A percentile compares a stretch with the other conserved stretches of the same genome.
Conservation (phyloP, 1,140 invertebrate species). For the Formica selysi region DNA sequence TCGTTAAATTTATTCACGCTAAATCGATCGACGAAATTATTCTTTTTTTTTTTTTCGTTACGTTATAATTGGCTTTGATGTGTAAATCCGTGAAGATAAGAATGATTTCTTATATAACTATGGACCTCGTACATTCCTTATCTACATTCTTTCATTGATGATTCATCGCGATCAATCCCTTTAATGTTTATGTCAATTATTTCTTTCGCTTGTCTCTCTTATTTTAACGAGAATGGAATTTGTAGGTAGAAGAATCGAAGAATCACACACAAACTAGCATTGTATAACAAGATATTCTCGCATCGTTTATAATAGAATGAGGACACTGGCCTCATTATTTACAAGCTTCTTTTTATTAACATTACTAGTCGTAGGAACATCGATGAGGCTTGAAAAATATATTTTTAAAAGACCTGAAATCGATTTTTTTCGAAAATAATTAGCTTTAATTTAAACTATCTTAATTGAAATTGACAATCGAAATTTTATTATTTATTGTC, state of each 20-base stretch:
- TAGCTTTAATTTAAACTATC: not conserved
- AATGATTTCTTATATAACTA: not conserved
- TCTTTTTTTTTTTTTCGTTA: not conserved
- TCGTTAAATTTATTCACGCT: not conserved
- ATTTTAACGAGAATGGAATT: no score
- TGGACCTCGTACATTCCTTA: not conserved
- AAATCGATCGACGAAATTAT: not conserved
- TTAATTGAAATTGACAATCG: not conserved
- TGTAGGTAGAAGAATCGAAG: no score
- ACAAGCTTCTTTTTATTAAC: conserved; percentile 10
- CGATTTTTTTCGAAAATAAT: not conserved
- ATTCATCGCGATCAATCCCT: not conserved
- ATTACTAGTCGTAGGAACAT: not conserved
- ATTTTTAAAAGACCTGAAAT: not conserved
- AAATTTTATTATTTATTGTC: not conserved
- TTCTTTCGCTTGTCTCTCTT: not conserved
- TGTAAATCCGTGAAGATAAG: not conserved
- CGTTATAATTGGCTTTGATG: not conserved
- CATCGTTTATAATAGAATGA: conserved; percentile 15
- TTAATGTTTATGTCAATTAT: not conserved
- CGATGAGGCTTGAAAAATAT: not conserved
- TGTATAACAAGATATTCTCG: not conserved
- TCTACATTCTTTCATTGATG: not conserved
- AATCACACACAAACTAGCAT: not conserved
- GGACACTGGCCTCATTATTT: conserved; percentile 27